These are phyloP conservation scores for Bradysia coprophila DNA, from an alignment of 1,140 invertebrate species.

Conservation along the genomic window DNA sequence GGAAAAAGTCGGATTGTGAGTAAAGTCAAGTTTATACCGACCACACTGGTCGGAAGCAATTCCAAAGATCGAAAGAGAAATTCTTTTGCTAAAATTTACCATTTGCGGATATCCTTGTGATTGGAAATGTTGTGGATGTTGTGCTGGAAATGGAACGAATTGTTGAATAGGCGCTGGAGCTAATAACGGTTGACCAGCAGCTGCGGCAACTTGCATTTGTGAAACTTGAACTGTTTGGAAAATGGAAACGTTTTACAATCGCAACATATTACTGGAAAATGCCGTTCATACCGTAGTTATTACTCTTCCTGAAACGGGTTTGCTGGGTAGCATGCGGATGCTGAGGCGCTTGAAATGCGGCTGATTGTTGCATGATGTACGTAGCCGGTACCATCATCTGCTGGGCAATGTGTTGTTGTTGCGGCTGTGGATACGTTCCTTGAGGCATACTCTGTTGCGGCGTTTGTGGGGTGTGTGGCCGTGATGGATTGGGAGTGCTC, in stretches of 20 bases:
- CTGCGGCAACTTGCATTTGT: constrained; percentile 57
- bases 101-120: constrained; percentile 28
- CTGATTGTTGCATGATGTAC: constrained; percentile 29
- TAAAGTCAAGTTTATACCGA: no score
- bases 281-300: constrained; percentile 2
- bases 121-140: constrained; percentile 36
- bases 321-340: constrained; percentile 22
- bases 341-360: constrained; percentile 28
- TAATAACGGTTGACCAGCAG: constrained; percentile 66
- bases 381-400: constrained; percentile 11
- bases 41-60: no score
- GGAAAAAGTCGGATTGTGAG: constrained; percentile 25
- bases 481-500: constrained; percentile 33
- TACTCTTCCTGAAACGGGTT: constrained; percentile 27
- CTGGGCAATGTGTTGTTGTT: constrained; percentile 9
- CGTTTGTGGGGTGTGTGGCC: constrained; percentile 72
- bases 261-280: background rate
- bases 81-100: constrained; percentile 26
- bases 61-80: no score
- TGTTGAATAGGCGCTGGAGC: constrained; percentile 46
- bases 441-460: constrained; percentile 11
- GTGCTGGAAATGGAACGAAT: constrained; percentile 38
- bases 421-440: constrained; percentile 4
- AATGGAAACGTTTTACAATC: background rate
- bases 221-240: constrained; percentile 35